Percentiles rank a stretch among this genome's conserved stretches.
These are phyloP conservation scores for Microplitis mediator DNA, from an alignment of 1,140 invertebrate species.

Conservation along the genomic window DNA sequence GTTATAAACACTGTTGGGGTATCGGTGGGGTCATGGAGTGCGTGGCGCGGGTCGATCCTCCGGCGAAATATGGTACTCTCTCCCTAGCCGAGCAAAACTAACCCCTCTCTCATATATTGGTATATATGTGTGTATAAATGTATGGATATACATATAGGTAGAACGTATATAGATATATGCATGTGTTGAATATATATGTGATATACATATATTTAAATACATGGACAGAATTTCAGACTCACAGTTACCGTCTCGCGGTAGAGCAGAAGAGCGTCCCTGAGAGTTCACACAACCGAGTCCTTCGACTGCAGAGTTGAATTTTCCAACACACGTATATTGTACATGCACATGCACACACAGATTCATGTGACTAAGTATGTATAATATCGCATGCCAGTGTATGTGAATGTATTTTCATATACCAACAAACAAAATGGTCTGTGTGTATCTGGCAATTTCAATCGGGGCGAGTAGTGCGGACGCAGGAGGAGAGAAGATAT, in stretches of 20 bases:
- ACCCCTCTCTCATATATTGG: not conserved
- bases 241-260: not conserved
- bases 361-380: not conserved
- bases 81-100: slow-evolving; percentile 4
- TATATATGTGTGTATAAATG: not conserved
- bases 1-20: not conserved
- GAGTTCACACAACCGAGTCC: slow-evolving; percentile 11
- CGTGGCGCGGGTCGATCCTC: slow-evolving; percentile 11
- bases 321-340: not conserved
- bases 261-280: slow-evolving; percentile 18
- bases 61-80: slow-evolving; percentile 16
- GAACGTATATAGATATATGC: not conserved
- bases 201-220: not conserved
- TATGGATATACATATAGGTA: not conserved
- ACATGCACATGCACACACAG: not conserved
- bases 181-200: not conserved
- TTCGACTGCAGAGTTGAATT: slow-evolving; percentile 10
- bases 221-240: not conserved
- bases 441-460: slow-evolving; percentile 17
- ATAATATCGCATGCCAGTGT: not conserved
- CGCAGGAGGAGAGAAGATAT: slow-evolving; percentile 13
- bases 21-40: slow-evolving; percentile 1
- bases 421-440: not conserved
- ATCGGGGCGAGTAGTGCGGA: slow-evolving; percentile 6
- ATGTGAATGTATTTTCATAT: not conserved